These are phyloP conservation scores for Anoura caudifer DNA, from an alignment of 2,113 vertebrate species.

Conservation along the genomic window DNA sequence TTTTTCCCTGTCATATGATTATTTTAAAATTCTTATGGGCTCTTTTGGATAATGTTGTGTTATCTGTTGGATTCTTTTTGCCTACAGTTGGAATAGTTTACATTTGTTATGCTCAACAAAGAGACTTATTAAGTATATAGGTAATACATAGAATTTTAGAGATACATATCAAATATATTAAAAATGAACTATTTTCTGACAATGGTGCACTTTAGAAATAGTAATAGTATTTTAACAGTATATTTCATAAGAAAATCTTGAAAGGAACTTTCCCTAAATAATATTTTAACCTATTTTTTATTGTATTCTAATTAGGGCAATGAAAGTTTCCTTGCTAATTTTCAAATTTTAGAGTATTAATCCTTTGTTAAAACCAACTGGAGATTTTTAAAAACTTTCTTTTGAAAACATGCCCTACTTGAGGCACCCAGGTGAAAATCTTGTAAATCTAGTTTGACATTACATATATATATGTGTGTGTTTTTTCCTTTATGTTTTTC, in stretches of 20 bases:
- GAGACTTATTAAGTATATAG: neutral
- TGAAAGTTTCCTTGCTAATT: neutral
- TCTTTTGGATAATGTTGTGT: neutral
- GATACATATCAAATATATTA: neutral
- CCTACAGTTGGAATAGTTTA: neutral
- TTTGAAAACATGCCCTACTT: neutral
- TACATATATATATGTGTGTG: neutral
- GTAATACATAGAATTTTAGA: neutral
- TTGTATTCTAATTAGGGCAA: neutral
- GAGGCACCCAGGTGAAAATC: neutral
- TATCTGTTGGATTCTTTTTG: neutral
- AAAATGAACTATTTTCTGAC: neutral
- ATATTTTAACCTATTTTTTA: neutral
- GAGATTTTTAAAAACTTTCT: neutral
- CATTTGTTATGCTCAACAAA: neutral
- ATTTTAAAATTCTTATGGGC: neutral
- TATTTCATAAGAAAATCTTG: neutral
- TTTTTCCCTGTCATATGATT: neutral
- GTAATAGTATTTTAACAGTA: neutral
- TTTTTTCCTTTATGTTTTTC: too few relatives aligned
- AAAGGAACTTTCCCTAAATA: neutral
- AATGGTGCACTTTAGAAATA: neutral
- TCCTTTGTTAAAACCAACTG: neutral
- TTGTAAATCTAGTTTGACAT: neutral
- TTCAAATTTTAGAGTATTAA: neutral